Evolutionary conservation across 2,797 vertebrate genomes (phyloP).

Genomic region (Parauchenoglanis ngamensis): DNA sequence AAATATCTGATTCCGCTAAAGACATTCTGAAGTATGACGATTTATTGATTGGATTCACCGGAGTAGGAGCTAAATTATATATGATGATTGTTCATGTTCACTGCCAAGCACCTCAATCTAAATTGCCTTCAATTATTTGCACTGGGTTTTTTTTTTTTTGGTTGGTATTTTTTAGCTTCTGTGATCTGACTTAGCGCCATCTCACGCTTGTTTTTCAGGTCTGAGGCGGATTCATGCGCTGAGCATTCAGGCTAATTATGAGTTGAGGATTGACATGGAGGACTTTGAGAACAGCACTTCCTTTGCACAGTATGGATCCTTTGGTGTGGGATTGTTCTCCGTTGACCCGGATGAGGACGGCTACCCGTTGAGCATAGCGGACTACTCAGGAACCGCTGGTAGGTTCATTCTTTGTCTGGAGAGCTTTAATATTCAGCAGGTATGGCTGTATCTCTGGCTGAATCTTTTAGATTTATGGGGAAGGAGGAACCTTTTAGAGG

Average conservation of each 20-base stretch:
- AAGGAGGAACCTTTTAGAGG: constrained; percentile 20
- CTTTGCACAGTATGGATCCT: constrained; percentile 84
- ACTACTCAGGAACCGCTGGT: constrained; percentile 92
- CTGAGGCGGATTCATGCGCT: constrained; percentile 84
- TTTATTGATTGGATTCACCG: not conserved
- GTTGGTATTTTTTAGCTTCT: not conserved
- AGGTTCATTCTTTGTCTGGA: constrained; percentile 25
- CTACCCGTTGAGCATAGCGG: constrained; percentile 82
- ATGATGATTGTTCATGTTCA: not conserved
- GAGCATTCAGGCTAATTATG: constrained; percentile 84
- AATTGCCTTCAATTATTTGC: not conserved
- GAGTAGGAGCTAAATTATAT: not conserved
- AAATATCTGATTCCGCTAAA: not conserved
- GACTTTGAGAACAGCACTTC: constrained; percentile 91
- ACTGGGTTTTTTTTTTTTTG: not conserved
- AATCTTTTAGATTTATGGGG: constrained; percentile 30
- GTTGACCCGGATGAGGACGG: constrained; percentile 92
- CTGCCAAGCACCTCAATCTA: not conserved
- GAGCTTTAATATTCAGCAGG: constrained; percentile 19
- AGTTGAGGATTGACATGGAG: constrained; percentile 88
- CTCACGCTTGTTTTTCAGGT: constrained; percentile 69
- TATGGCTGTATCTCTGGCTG: constrained; percentile 5
- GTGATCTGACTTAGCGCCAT: not conserved
- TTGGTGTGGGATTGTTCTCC: constrained; percentile 86
- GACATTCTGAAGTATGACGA: not conserved